Evolutionary conservation across 2,113 vertebrate genomes (phyloP).

Genomic region (Urocolius indicus): DNA sequence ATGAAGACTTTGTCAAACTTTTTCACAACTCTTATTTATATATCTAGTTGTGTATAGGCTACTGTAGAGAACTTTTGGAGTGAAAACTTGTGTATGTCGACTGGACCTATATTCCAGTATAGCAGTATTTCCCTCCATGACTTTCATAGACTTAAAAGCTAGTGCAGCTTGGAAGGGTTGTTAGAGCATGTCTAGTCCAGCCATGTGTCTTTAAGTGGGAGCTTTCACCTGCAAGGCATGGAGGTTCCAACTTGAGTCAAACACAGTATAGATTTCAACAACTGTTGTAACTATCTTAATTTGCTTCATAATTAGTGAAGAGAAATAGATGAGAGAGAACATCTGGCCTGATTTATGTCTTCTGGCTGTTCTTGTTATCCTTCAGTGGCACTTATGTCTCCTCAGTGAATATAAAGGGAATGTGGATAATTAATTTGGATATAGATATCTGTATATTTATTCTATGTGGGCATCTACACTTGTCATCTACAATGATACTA

Average conservation of each 20-base stretch:
- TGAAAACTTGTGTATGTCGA: background rate
- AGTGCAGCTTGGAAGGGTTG: background rate
- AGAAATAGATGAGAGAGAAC: background rate
- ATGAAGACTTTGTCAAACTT: background rate
- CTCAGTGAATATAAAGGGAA: background rate
- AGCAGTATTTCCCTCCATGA: background rate
- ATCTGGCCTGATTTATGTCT: background rate
- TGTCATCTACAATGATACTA: background rate
- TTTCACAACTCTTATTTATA: background rate
- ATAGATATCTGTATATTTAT: background rate
- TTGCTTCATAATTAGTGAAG: background rate
- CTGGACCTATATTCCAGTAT: background rate
- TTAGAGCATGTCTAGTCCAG: background rate
- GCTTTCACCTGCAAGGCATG: background rate
- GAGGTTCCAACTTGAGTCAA: background rate
- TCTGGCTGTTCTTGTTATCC: background rate
- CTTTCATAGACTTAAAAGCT: background rate
- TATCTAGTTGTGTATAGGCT: background rate
- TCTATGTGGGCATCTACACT: background rate
- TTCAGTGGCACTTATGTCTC: background rate
- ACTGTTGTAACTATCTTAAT: background rate
- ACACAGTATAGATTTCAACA: background rate
- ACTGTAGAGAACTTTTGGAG: background rate
- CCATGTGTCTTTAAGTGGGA: background rate
- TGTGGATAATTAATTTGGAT: background rate